Percentiles rank a stretch among this genome's conserved stretches.
These are phyloP conservation scores for Onychostoma macrolepis DNA, from an alignment of 2,113 vertebrate genomes.

Conservation along the genomic window DNA sequence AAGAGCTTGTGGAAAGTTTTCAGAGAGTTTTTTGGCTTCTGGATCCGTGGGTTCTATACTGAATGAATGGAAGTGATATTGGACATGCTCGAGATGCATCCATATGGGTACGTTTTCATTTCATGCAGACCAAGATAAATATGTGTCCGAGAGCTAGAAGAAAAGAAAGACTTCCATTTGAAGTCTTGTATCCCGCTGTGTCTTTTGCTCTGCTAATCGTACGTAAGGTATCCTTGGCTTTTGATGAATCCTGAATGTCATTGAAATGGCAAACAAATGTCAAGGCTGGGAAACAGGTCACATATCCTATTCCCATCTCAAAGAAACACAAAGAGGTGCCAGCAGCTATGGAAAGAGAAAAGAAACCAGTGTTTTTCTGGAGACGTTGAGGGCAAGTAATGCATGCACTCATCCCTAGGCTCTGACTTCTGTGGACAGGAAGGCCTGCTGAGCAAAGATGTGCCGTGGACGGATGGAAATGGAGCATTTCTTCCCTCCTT, in stretches of 20 bases:
- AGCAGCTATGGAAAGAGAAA: constrained; percentile 42
- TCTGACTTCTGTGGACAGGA: constrained; percentile 36
- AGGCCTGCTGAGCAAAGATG: constrained; percentile 35
- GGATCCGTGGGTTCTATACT: constrained; percentile 27
- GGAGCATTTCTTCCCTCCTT: constrained; percentile 44
- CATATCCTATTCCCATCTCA: constrained; percentile 49
- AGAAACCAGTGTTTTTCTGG: constrained; percentile 42
- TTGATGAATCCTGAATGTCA: constrained; percentile 43
- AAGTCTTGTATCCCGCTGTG: constrained; percentile 15
- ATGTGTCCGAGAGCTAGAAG: background rate
- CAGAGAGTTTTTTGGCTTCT: background rate
- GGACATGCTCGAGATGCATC: constrained; percentile 46
- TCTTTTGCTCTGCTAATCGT: constrained; percentile 38
- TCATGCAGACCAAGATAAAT: constrained; percentile 27
- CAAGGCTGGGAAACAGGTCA: constrained; percentile 52
- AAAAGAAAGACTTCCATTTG: constrained; percentile 41
- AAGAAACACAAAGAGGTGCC: constrained; percentile 37
- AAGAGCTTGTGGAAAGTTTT: constrained; percentile 45
- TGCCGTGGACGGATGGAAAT: constrained; percentile 46
- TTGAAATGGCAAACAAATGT: constrained; percentile 44
- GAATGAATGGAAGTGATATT: constrained; percentile 49
- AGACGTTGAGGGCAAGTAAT: constrained; percentile 20
- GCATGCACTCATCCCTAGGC: constrained; percentile 16
- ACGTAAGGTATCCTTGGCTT: constrained; percentile 38
- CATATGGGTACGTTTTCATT: constrained; percentile 26